Evolutionary conservation across 2,797 vertebrate species (phyloP).

Genomic region (Triplophysa bombifrons): DNA sequence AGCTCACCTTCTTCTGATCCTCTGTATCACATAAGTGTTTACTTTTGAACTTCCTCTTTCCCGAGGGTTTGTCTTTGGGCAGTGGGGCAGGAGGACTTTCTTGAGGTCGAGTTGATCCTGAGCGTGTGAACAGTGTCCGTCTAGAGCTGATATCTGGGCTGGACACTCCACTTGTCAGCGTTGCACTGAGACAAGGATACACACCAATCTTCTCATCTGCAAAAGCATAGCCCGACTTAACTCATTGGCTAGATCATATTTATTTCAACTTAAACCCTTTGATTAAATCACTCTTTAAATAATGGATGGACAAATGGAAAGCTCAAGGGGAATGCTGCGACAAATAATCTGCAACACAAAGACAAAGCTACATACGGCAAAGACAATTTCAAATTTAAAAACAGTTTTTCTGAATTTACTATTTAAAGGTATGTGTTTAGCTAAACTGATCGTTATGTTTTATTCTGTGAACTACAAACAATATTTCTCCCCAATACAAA

Average conservation of each 20-base stretch:
- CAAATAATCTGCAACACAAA: neutral
- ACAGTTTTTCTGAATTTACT: no score
- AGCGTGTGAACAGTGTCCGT: constrained; percentile 74
- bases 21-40: constrained; percentile 86
- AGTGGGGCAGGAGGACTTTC: constrained; percentile 78
- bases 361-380: neutral
- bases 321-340: neutral
- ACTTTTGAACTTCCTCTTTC: constrained; percentile 99
- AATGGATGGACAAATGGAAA: neutral
- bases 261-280: neutral
- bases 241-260: neutral
- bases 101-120: constrained; percentile 72
- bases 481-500: no score
- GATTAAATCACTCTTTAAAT: neutral
- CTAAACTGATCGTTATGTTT: no score
- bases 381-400: no score
- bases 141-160: constrained; percentile 67
- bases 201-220: constrained; percentile 65
- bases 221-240: constrained; percentile 38
- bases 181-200: constrained; percentile 64
- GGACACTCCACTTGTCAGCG: constrained; percentile 49
- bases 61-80: constrained; percentile 88
- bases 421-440: no score
- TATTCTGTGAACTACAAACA: no score
- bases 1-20: constrained; percentile 77